Base-by-base conservation (phyloP, 1,140 invertebrate species). In the Drosophila arizonae region DNA sequence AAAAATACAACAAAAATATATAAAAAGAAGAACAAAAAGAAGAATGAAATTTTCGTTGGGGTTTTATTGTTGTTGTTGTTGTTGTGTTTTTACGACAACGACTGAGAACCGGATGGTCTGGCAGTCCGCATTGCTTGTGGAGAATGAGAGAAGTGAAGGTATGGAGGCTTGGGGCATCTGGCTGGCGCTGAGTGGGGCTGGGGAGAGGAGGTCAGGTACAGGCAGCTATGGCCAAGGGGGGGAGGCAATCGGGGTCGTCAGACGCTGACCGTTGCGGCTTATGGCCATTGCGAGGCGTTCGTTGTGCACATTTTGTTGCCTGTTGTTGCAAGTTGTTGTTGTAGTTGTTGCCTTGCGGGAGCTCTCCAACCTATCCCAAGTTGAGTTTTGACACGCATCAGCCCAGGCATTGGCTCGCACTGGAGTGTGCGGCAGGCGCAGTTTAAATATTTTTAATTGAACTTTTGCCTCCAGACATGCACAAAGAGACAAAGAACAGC, bases 401-500 rank as follows among this genome's bases (percentile, higher is more conserved):
- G 65, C 50, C 72, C 67, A 73, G 61, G 50, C 76, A 74, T 46
- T 70, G 66, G 56, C 56, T 50, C 64, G 63, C 62, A 75, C 46
- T 62, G 66, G 54, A 62, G 50, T 41, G 50, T 41, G 51, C 56
- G 52, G 73, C 63, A 41, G 57, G 56, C 45, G 50, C 57, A 72
- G 81, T 82, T 87, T 87, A 87, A 87, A 86, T 86, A 87, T 79
- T 87, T 86, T 87, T 86, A 86, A 86, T 86, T 86, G 79, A 86
- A 86, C 82, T 87, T 77, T 86, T 82, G 78, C 82, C 75, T 78
- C 50, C 77, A 72, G 75, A 68, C 76, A 33, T 62, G 45, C 21
- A 52, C 57, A 54, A 52, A 43, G 9, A 21, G 21, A 48, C 36
- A 39, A 39, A 39, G 36, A 39, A 43, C 52, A 66, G 8, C 43